These are phyloP conservation scores for Daktulosphaira vitifoliae DNA, from an alignment of 1,140 invertebrate genomes.

Conservation along the genomic window DNA sequence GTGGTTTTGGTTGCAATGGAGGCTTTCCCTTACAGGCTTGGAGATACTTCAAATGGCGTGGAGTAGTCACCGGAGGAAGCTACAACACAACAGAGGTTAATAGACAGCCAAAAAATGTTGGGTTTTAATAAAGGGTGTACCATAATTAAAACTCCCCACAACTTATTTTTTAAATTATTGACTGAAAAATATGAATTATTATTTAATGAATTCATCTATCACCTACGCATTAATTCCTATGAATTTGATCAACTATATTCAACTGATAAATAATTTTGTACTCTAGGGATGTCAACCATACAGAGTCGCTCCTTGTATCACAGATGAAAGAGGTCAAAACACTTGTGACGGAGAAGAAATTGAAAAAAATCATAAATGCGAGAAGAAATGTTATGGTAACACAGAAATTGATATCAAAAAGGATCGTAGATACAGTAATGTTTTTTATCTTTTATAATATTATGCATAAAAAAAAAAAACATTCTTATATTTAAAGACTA, in stretches of 20 bases:
- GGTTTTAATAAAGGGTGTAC: no score
- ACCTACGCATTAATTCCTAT: no score
- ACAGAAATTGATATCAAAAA: background rate
- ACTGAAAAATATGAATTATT: no score
- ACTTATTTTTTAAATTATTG: no score
- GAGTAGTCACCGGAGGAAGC: conserved; percentile 30
- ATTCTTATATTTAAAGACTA: no score
- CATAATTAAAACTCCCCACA: no score
- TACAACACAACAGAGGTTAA: conserved; percentile 16
- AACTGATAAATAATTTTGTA: no score
- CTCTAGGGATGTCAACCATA: conserved; percentile 73
- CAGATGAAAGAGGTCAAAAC: background rate
- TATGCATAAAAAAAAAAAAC: no score
- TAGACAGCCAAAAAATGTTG: background rate
- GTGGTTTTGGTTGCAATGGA: conserved; percentile 39
- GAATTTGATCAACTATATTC: no score
- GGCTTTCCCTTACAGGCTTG: conserved; percentile 25
- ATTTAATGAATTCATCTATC: no score
- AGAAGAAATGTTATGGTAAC: background rate
- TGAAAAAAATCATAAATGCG: background rate
- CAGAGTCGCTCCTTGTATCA: conserved; percentile 60
- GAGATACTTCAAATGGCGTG: conserved; percentile 16
- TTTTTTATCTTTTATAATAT: background rate
- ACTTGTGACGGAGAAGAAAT: background rate
- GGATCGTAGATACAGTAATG: background rate